Evolutionary conservation across 2,113 vertebrate species (phyloP).

Genomic region (Chloebia gouldiae): DNA sequence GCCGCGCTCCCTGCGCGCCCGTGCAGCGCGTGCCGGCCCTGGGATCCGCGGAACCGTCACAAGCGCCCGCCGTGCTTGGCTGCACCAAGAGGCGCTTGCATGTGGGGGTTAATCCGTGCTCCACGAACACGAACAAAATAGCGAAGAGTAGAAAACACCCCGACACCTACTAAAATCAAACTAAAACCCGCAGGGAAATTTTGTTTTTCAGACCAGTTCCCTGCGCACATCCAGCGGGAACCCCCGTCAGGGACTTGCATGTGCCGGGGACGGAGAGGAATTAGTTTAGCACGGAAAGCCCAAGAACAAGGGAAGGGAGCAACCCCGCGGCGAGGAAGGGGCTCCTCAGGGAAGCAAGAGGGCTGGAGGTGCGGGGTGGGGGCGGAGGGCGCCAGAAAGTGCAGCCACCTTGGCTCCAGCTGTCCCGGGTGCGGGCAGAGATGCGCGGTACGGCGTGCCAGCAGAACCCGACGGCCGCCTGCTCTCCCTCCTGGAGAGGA

Average conservation of each 20-base stretch:
- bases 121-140: neutral
- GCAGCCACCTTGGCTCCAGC: neutral
- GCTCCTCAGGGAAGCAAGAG: neutral
- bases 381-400: neutral
- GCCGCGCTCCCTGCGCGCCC: neutral
- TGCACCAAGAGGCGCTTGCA: neutral
- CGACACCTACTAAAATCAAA: neutral
- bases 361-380: too few relatives aligned
- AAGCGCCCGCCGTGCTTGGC: neutral
- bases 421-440: neutral
- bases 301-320: neutral
- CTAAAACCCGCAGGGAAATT: neutral
- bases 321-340: neutral
- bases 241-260: neutral
- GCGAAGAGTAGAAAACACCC: neutral
- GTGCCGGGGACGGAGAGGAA: neutral
- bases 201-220: fast-evolving
- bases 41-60: neutral
- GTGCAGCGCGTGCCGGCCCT: neutral
- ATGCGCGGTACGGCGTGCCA: too few relatives aligned
- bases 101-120: neutral
- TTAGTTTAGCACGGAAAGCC: neutral
- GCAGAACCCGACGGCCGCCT: neutral
- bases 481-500: neutral
- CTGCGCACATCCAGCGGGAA: neutral